Evolutionary conservation across 2,113 vertebrate genomes (phyloP).

Genomic region (Felis chaus): DNA sequence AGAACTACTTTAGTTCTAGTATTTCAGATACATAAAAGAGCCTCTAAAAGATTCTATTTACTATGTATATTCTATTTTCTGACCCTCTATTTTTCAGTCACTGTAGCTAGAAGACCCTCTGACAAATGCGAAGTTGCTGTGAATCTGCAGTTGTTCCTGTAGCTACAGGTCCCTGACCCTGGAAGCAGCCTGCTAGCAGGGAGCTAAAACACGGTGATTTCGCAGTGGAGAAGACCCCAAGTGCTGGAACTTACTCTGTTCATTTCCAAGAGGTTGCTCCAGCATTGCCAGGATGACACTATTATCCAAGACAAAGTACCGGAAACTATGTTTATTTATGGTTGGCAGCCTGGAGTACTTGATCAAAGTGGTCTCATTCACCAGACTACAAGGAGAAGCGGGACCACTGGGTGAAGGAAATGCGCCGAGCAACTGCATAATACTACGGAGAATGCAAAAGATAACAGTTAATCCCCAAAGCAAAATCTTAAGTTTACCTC

Average conservation of each 20-base stretch:
- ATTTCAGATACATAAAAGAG: not conserved
- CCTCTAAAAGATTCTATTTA: slow-evolving; percentile 27
- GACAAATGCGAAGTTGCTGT: slow-evolving; percentile 14
- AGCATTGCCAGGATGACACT: slow-evolving; percentile 97
- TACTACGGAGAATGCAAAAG: slow-evolving; percentile 85
- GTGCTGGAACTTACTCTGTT: slow-evolving; percentile 91
- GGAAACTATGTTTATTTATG: slow-evolving; percentile 93
- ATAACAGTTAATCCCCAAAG: slow-evolving; percentile 61
- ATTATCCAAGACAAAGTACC: slow-evolving; percentile 97
- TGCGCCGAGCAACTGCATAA: slow-evolving; percentile 97
- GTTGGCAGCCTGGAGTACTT: slow-evolving; percentile 94
- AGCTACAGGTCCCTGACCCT: not conserved
- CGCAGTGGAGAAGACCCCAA: slow-evolving; percentile 33
- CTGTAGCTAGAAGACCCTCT: not conserved
- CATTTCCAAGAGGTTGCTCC: slow-evolving; percentile 97
- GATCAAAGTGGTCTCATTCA: slow-evolving; percentile 96
- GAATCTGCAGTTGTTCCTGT: not conserved
- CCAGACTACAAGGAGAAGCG: slow-evolving; percentile 96
- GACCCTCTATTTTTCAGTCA: not conserved
- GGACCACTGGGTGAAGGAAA: slow-evolving; percentile 97
- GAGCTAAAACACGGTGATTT: not conserved
- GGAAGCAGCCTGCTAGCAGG: not conserved
- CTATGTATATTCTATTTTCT: slow-evolving; percentile 27
- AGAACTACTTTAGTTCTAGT: not conserved
- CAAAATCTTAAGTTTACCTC: not conserved